phyloP scores from a whole-genome alignment of 2,888 invertebrate genomes.

The Nomada goodeniana region DNA sequence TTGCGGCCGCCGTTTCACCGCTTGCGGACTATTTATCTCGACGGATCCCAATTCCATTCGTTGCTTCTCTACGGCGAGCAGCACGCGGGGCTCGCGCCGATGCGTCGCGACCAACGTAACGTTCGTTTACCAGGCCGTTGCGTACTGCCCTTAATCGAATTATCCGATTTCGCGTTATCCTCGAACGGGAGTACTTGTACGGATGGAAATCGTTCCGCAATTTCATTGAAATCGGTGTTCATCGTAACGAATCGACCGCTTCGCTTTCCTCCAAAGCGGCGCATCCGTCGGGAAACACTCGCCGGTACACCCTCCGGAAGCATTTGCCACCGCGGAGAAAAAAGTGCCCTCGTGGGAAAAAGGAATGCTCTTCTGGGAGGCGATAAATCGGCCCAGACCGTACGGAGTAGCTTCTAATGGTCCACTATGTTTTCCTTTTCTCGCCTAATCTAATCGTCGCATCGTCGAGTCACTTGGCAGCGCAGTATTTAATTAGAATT shows the following conservation, averaged over 20 bases:
- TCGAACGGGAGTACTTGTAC: constrained; percentile 17
- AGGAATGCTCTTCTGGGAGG: background rate
- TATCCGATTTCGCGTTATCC: constrained; percentile 35
- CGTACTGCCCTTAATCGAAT: constrained; percentile 70
- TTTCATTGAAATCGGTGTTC: constrained; percentile 54
- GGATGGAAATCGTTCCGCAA: constrained; percentile 25
- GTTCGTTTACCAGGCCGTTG: constrained; percentile 75
- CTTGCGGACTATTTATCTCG: constrained; percentile 61
- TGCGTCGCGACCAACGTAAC: constrained; percentile 2
- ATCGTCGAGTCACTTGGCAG: too few species aligned
- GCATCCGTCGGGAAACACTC: constrained; percentile 31
- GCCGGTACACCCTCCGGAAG: background rate
- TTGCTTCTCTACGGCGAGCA: constrained; percentile 18
- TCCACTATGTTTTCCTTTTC: too few species aligned
- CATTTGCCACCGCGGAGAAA: background rate
- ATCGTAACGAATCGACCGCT: constrained; percentile 26
- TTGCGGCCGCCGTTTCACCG: background rate
- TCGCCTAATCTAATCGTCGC: too few species aligned
- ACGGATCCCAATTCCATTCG: constrained; percentile 22
- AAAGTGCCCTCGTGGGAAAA: background rate
- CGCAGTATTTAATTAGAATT: too few species aligned
- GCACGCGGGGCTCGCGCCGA: constrained; percentile 39
- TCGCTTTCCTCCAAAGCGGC: constrained; percentile 22
- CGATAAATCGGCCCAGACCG: constrained; percentile 1
- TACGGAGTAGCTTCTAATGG: background rate